Evolutionary conservation across 2,797 vertebrate genomes (phyloP), one percentile per base, ranked within the genome.

Genomic region (Gymnoscopelus braueri): DNA sequence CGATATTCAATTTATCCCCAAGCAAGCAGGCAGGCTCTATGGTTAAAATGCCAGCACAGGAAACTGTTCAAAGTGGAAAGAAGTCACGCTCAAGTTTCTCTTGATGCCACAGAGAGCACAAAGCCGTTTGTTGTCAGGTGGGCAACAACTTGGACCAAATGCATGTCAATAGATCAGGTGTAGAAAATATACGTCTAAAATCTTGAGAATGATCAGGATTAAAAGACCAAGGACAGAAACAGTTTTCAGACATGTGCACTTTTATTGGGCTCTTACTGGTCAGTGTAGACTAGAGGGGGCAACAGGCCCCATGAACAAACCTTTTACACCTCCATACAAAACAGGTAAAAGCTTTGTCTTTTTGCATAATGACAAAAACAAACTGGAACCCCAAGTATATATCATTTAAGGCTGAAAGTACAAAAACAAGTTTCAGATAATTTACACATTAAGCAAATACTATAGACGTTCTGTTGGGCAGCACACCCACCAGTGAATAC

Each of bases 351-450:
- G 88, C 92, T 84, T 89, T 60, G 67, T 78, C 71, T 91, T 89
- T 10, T 91, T 91, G 91, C 92, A 94, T 91, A 92, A 93, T 91
- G 91, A 93, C 81, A 70, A 90, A 76, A 76, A 92, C 89, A 89
- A 91, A 93, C 93, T 91, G 87, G 91, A 96, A 44, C 39, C 39
- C 92, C 94, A 93, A 95, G 93, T 95, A 29, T 29, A 29, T 44
- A 87, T 89, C 39, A 91, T 96, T 97, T 93, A 99, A 97, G 96
- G 96, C 96, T 89, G 93, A 95, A 96, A 94, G 94, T 98, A 96
- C 94, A 97, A 97, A 97, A 89, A 95, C 91, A 91, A 91, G 75
- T 78, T 88, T 89, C 90, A 89, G 93, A 94, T 96, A 96, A 96
- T 95, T 97, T 97, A 98, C 95, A 96, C 91, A 93, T 89, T 77